Percentiles rank a stretch among this genome's conserved stretches.
These are phyloP conservation scores for Ormyrus pomaceus DNA, from an alignment of 2,888 invertebrate genomes.

Conservation along the genomic window DNA sequence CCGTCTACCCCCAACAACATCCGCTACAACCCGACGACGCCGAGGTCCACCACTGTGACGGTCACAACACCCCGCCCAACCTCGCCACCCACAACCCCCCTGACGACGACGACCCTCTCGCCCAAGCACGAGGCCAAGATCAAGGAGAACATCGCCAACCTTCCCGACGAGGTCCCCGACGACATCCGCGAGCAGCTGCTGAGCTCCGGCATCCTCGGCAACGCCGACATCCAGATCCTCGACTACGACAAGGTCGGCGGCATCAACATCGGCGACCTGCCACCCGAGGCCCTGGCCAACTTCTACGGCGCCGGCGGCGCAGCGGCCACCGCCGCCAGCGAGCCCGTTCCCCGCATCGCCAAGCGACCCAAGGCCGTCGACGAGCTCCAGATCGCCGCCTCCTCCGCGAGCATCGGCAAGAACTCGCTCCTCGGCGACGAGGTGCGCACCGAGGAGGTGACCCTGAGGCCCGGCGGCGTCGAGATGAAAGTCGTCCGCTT, in stretches of 20 bases:
- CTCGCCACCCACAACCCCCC: conserved; percentile 77
- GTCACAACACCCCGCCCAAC: conserved; percentile 75
- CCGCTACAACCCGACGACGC: conserved; percentile 67
- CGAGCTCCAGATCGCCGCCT: conserved; percentile 37
- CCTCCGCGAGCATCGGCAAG: conserved; percentile 28
- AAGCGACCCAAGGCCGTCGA: conserved; percentile 69
- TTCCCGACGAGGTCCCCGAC: conserved; percentile 93
- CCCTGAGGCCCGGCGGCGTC: conserved; percentile 79
- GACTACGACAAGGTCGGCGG: conserved; percentile 94
- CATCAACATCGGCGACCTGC: conserved; percentile 87
- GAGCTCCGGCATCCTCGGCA: conserved; percentile 90
- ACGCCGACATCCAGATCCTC: conserved; percentile 90
- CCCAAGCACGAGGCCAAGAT: conserved; percentile 78
- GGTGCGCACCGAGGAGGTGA: conserved; percentile 70
- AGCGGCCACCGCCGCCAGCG: conserved; percentile 82
- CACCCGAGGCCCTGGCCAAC: conserved; percentile 90
- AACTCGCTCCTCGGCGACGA: conserved; percentile 32
- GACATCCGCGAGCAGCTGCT: conserved; percentile 89
- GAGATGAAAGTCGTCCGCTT: conserved; percentile 92
- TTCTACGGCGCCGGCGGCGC: conserved; percentile 91
- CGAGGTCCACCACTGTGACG: conserved; percentile 69
- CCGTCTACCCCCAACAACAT: conserved; percentile 71
- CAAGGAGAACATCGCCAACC: conserved; percentile 73
- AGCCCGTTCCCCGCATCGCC: conserved; percentile 82
- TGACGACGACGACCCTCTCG: conserved; percentile 76